Conservation (phyloP, 2,113 vertebrate species). For the Urocynchramus pylzowi region DNA sequence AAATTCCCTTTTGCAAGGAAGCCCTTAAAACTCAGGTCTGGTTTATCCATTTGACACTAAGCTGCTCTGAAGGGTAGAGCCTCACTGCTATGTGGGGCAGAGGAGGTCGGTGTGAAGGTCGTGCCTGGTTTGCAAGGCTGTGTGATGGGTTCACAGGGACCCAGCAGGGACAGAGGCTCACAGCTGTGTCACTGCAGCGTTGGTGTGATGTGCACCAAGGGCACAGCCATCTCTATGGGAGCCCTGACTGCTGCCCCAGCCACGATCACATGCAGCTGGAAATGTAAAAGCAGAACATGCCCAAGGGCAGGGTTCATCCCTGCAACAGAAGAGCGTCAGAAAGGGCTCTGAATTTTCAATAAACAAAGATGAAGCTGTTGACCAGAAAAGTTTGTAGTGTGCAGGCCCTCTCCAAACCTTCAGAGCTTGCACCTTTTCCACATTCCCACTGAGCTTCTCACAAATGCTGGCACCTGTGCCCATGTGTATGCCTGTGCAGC, state of each 20-base stretch:
- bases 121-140: not conserved
- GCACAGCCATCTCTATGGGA: not conserved
- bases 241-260: not conserved
- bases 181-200: fast-evolving
- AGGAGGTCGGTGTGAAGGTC: not conserved
- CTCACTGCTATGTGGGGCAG: not conserved
- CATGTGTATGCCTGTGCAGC: not conserved
- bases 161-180: not conserved
- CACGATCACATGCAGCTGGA: not conserved
- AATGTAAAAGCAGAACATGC: not conserved
- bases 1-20: not conserved
- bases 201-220: not conserved
- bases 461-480: not conserved
- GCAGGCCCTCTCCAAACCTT: not conserved
- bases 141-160: not conserved
- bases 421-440: not conserved
- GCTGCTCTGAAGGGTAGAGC: not conserved
- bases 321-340: not conserved
- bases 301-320: not conserved
- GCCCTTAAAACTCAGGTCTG: not conserved
- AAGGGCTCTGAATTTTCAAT: not conserved
- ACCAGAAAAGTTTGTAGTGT: not conserved
- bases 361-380: not conserved
- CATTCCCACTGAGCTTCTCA: not conserved
- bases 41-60: not conserved